These are phyloP conservation scores for Ferdinandea cuprea DNA, from an alignment of 2,888 invertebrate genomes.

Conservation along the genomic window DNA sequence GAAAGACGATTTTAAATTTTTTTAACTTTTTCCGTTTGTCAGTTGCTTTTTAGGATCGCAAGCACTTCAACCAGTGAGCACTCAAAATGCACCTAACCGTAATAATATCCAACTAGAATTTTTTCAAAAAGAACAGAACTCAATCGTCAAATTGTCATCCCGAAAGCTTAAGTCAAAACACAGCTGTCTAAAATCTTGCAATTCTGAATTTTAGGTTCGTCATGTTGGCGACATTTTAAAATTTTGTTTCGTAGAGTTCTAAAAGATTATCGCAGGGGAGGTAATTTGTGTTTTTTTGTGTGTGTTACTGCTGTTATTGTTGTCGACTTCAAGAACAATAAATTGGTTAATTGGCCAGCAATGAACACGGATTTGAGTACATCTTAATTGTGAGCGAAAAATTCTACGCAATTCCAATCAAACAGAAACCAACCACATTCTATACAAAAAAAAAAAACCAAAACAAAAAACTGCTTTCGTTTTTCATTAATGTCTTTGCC, in stretches of 20 bases:
- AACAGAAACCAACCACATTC: conserved; percentile 25
- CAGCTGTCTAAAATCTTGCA: conserved; percentile 69
- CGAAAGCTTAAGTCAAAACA: conserved; percentile 65
- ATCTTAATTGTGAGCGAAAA: conserved; percentile 37
- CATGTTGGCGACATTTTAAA: conserved; percentile 67
- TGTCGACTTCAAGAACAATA: conserved; percentile 55
- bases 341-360: conserved; percentile 66
- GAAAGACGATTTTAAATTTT: too few relatives aligned
- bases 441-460: too few relatives aligned
- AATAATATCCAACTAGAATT: too few relatives aligned
- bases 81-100: too few relatives aligned
- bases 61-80: too few relatives aligned
- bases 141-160: conserved; percentile 25
- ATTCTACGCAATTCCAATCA: conserved; percentile 6
- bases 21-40: too few relatives aligned
- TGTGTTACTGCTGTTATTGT: conserved; percentile 64
- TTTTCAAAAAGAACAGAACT: conserved; percentile 70
- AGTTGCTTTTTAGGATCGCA: too few relatives aligned
- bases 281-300: conserved; percentile 55
- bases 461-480: conserved; percentile 40
- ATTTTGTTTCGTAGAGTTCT: conserved; percentile 65
- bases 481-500: conserved; percentile 34
- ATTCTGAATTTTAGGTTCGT: conserved; percentile 58
- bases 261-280: conserved; percentile 60
- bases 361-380: conserved; percentile 54